Percentiles rank a stretch among this genome's conserved stretches.
phyloP scores from a whole-genome alignment of 2,113 vertebrate genomes.

The Pardalotus punctatus region DNA sequence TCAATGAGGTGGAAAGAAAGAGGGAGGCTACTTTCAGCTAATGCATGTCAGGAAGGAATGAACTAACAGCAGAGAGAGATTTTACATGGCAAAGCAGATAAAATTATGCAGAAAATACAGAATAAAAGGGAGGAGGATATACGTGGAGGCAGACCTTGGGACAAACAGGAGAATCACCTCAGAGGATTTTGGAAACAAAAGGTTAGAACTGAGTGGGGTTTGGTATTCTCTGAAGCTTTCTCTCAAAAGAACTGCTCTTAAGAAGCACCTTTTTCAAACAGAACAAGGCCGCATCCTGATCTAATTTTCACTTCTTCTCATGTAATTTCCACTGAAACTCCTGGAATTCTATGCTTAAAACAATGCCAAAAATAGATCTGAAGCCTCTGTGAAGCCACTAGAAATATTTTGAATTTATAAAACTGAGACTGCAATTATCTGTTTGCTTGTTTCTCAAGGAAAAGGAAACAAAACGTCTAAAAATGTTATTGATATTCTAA shows the following conservation, averaged over 20 bases:
- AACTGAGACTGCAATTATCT: background rate
- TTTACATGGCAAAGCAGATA: background rate
- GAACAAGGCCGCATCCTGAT: background rate
- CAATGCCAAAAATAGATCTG: background rate
- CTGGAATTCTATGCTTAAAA: background rate
- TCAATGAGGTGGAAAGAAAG: background rate
- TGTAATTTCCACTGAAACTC: background rate
- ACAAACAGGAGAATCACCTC: background rate
- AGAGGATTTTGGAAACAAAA: background rate
- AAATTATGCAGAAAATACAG: background rate
- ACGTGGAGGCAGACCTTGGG: background rate
- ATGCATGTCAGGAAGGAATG: background rate
- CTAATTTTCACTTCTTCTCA: background rate
- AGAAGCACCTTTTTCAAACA: background rate
- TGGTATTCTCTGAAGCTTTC: background rate
- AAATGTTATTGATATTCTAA: background rate
- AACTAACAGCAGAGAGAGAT: background rate
- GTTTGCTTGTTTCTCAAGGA: background rate
- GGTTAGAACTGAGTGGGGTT: background rate
- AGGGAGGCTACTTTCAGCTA: background rate
- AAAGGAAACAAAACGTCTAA: background rate
- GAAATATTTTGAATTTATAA: background rate
- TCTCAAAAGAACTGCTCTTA: background rate
- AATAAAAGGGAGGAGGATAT: background rate
- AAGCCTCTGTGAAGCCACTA: background rate